phyloP scores from a whole-genome alignment of 2,888 invertebrate genomes.

The Luperina nickerlii region DNA sequence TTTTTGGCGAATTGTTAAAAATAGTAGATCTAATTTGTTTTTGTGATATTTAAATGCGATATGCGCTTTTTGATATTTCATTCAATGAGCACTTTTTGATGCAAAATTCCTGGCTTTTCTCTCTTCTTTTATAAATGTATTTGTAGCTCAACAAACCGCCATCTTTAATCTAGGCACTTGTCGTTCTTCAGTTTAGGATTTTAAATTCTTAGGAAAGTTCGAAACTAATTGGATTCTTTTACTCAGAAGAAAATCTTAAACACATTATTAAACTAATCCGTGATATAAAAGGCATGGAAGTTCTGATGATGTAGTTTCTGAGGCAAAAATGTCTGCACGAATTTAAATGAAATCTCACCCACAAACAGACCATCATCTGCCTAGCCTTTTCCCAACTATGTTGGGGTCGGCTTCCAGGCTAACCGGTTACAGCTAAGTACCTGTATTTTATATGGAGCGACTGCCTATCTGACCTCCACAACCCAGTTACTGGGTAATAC shows the following conservation, averaged over 20 bases:
- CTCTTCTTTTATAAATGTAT: not conserved
- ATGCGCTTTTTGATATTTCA: slow-evolving; percentile 22
- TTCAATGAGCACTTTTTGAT: not conserved
- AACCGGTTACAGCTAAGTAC: too few species aligned
- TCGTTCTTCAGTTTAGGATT: not conserved
- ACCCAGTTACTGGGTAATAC: too few species aligned
- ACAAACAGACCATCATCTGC: too few species aligned
- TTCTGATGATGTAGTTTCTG: not conserved
- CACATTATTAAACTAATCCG: too few species aligned
- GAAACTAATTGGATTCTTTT: slow-evolving; percentile 1
- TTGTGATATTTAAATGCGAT: slow-evolving; percentile 16
- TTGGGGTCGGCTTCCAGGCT: too few species aligned
- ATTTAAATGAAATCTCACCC: not conserved
- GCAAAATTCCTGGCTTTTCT: not conserved
- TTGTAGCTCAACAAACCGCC: not conserved
- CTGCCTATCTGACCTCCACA: too few species aligned
- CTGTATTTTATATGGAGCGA: too few species aligned
- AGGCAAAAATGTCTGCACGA: not conserved
- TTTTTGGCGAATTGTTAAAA: slow-evolving; percentile 47
- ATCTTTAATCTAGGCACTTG: not conserved
- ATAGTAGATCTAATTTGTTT: slow-evolving; percentile 36
- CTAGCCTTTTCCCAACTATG: too few species aligned
- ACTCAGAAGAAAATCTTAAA: not conserved
- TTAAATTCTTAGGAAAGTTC: not conserved
- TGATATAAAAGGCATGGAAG: not conserved